These are phyloP conservation scores for Caenorhabditis sulstoni DNA, from an alignment of 2,888 invertebrate genomes.

Conservation along the genomic window DNA sequence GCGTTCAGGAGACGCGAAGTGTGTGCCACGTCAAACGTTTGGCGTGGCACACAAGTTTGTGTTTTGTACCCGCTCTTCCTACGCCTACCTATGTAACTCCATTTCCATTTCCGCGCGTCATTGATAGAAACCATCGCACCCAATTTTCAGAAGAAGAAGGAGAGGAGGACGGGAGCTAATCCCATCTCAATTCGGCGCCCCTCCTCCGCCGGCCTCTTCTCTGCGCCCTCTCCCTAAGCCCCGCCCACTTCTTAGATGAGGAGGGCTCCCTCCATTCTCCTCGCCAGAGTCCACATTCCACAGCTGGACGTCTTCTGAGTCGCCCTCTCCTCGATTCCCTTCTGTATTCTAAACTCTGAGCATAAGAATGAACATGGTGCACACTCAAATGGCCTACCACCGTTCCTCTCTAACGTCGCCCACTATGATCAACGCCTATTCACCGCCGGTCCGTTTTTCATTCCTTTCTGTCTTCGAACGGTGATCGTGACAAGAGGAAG, in stretches of 20 bases:
- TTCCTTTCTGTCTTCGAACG: neutral
- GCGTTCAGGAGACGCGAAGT: neutral
- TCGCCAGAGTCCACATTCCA: neutral
- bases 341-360: neutral
- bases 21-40: neutral
- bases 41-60: neutral
- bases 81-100: neutral
- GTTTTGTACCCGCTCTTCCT: too few relatives aligned
- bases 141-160: too few relatives aligned
- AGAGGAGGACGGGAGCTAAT: too few relatives aligned
- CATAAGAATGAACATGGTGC: conserved; percentile 39
- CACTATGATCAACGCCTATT: conserved; percentile 30
- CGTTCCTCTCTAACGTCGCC: conserved; percentile 41
- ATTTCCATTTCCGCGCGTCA: neutral
- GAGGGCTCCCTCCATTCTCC: neutral
- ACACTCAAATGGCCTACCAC: conserved; percentile 27
- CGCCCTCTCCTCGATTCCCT: neutral
- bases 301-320: neutral
- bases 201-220: neutral
- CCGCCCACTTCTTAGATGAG: neutral
- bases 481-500: neutral
- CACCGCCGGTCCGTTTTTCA: conserved; percentile 21
- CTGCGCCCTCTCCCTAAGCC: conserved; percentile 3
- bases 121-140: too few relatives aligned
- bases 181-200: too few relatives aligned